Conservation (phyloP, 2,888 invertebrate genomes). For the Pollenia angustigena region DNA sequence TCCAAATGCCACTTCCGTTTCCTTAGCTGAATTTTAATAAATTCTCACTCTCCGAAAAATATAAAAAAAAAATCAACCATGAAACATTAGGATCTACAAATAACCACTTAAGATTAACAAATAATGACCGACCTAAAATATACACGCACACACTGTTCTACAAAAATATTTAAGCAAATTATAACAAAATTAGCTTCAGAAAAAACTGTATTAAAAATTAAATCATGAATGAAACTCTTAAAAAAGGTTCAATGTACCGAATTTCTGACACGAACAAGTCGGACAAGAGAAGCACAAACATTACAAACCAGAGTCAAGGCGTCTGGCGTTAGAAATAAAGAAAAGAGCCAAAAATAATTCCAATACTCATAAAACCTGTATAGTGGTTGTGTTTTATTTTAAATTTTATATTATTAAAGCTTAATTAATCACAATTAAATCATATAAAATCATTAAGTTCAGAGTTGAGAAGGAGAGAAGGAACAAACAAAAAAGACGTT, state of each 20-base stretch:
- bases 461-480: not conserved
- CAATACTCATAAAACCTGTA: constrained; percentile 2
- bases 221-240: constrained; percentile 27
- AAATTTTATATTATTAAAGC: constrained; percentile 44
- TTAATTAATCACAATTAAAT: constrained; percentile 58
- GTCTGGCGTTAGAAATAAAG: not conserved
- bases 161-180: constrained; percentile 1
- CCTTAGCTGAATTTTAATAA: not conserved
- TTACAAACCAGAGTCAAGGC: not conserved
- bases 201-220: not conserved
- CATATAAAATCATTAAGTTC: constrained; percentile 35
- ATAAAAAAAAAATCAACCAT: not conserved
- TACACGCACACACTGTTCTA: not conserved
- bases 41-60: too few species aligned
- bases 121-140: constrained; percentile 30
- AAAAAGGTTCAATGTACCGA: constrained; percentile 36
- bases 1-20: constrained; percentile 23
- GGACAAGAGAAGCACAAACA: not conserved
- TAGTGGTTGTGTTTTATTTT: not conserved
- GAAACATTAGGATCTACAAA: constrained; percentile 17
- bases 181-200: constrained; percentile 32
- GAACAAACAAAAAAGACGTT: not conserved
- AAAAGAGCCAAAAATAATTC: constrained; percentile 5
- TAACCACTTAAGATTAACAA: constrained; percentile 11
- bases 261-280: not conserved